Base-by-base conservation (phyloP, 1,140 invertebrate species). In the Ceratina calcarata region DNA sequence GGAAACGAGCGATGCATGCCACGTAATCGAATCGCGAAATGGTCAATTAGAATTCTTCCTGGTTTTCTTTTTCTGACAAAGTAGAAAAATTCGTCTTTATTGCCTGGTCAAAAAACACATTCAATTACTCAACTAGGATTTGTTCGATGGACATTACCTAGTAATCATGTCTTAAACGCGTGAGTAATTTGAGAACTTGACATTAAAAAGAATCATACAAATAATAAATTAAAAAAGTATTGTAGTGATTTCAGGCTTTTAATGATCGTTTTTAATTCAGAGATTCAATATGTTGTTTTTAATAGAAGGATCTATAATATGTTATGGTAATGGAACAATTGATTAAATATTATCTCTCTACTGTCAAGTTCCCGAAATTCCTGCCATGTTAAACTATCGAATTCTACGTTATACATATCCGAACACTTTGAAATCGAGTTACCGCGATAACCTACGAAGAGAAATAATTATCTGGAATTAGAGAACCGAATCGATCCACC, bases 71-170 rank as follows among this genome's bases (percentile, higher is more conserved):
- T 58, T 24, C n/a, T 55, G 22, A 58, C 53, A 66, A 74, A 65
- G 37, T 74, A 84, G 77, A 75, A 83, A 84, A 79, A 45, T 60
- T 68, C 60, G 53, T 67, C 71, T 85, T 85, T 85, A 85, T 85
- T 85, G 67, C 68, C 71, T 75, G 58, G 64, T 49, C 55, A 78
- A 68, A 55, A 76, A 65, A 85, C 82, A 85, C 55, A 84, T 66
- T 72, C 66, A 13, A 66, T 69, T 65, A 62, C 24, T 53, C 45
- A 18, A 49, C 55, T 37, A 45, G 37, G 37, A 57, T 72, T 79
- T 20, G 74, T 80, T 22, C 64, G 60, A 58, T 32, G 71, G 71
- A 71, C 81, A 81, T 53, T 68, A 49, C 37, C 37, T 45, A 45
- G 37, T 62, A 45, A 51, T 57, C 27, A 51, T 57, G 49, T 20